Percentiles rank a stretch among this genome's conserved stretches.
Evolutionary conservation across 2,888 invertebrate species (phyloP).

Genomic region (Trachelus stipa): DNA sequence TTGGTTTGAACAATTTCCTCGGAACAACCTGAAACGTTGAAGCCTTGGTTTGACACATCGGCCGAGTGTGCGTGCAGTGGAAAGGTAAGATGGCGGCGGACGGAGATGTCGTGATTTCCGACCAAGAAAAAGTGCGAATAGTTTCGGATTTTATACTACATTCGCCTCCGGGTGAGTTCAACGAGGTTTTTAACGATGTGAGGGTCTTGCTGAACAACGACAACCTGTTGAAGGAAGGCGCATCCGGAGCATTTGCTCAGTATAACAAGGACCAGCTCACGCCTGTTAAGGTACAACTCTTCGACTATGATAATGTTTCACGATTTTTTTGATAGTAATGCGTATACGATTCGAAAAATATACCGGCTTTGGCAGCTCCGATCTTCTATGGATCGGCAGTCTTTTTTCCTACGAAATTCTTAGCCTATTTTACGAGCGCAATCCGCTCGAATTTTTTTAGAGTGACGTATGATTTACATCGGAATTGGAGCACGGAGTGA

Average conservation of each 20-base stretch:
- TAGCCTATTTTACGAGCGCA: not conserved
- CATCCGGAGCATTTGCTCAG: constrained; percentile 95
- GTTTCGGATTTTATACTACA: constrained; percentile 98
- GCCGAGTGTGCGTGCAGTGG: constrained; percentile 51
- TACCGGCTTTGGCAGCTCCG: not conserved
- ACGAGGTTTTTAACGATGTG: constrained; percentile 99
- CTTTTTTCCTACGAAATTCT: not conserved
- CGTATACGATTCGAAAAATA: not conserved
- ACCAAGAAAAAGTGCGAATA: constrained; percentile 94
- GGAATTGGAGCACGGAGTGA: constrained; percentile 33
- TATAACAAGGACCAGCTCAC: constrained; percentile 99
- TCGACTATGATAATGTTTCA: constrained; percentile 29
- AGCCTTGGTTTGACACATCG: constrained; percentile 61
- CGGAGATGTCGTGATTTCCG: constrained; percentile 85
- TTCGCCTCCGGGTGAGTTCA: constrained; percentile 99
- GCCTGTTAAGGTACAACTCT: constrained; percentile 77
- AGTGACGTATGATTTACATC: constrained; percentile 32
- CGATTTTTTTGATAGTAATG: constrained; percentile 37
- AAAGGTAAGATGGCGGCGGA: constrained; percentile 84
- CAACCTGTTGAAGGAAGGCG: constrained; percentile 93
- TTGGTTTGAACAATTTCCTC: not conserved
- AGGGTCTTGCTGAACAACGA: constrained; percentile 95
- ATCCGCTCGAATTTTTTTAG: constrained; percentile 10
- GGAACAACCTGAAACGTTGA: constrained; percentile 28
- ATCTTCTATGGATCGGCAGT: not conserved